A percentile compares a stretch with the other conserved stretches of the same genome.
phyloP scores from a whole-genome alignment of 2,113 vertebrate species.

The Amazona guildingii region DNA sequence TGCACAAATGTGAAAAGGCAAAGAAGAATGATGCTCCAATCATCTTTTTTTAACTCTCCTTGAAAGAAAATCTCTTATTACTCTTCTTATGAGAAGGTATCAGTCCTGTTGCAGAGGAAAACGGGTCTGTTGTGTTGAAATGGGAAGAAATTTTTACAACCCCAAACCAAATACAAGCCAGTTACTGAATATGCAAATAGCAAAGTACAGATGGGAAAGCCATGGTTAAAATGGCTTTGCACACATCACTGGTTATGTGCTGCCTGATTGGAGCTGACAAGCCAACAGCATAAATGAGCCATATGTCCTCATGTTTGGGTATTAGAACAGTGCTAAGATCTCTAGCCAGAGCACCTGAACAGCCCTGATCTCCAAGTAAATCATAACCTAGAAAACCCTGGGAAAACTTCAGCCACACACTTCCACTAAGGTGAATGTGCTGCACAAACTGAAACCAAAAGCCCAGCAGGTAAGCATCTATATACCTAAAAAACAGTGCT shows the following conservation, averaged over 20 bases:
- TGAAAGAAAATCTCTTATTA: not conserved
- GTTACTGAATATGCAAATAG: not conserved
- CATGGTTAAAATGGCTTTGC: not conserved
- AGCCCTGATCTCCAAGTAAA: not conserved
- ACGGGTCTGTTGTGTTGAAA: not conserved
- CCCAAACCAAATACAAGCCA: not conserved
- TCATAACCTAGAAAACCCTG: not conserved
- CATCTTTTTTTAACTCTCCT: not conserved
- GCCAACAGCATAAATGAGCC: not conserved
- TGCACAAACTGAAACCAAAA: not conserved
- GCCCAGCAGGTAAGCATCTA: not conserved
- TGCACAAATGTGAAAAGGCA: not conserved
- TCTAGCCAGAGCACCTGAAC: not conserved
- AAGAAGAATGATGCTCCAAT: not conserved
- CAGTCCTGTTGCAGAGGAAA: not conserved
- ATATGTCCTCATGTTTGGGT: rapidly evolving
- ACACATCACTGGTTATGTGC: too few species aligned
- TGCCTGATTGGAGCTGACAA: not conserved
- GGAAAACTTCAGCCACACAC: not conserved
- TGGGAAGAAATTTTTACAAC: rapidly evolving
- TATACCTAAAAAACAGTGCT: not conserved
- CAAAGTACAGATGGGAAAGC: not conserved
- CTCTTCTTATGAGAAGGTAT: not conserved
- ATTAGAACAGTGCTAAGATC: not conserved
- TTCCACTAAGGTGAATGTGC: not conserved